Evolutionary conservation across 2,113 vertebrate genomes (phyloP).

Genomic region (Amazona vittata): DNA sequence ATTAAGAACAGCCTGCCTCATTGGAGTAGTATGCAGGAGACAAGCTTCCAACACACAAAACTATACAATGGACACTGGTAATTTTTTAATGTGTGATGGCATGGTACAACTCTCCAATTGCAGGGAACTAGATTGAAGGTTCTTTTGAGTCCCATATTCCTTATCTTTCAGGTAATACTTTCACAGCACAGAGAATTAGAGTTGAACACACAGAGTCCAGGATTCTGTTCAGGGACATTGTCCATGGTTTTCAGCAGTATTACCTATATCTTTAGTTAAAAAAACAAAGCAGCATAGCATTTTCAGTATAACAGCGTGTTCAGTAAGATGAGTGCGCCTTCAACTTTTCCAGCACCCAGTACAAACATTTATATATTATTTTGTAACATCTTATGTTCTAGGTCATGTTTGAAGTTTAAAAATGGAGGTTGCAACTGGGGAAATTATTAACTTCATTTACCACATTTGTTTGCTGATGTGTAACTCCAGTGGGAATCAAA

Average conservation of each 20-base stretch:
- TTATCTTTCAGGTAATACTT: not conserved
- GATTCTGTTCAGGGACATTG: not conserved
- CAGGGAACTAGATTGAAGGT: not conserved
- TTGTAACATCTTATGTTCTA: conserved; percentile 56
- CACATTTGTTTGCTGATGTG: conserved; percentile 12
- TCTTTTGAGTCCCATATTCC: not conserved
- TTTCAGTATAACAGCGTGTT: not conserved
- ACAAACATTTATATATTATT: conserved; percentile 13
- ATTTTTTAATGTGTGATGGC: not conserved
- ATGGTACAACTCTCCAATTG: not conserved
- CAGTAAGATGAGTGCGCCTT: not conserved
- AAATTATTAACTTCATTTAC: conserved; percentile 73
- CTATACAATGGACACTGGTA: not conserved
- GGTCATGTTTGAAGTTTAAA: conserved; percentile 60
- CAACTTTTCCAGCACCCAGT: not conserved
- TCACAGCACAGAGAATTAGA: not conserved
- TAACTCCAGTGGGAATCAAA: conserved; percentile 45
- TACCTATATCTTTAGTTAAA: not conserved
- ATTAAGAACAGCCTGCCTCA: not conserved
- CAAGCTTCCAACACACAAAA: not conserved
- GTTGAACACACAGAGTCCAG: not conserved
- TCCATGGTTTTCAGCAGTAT: not conserved
- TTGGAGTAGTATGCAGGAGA: not conserved
- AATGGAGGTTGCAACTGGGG: not conserved
- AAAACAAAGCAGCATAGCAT: not conserved